Percentiles rank a stretch among this genome's conserved stretches.
These are phyloP conservation scores for Polypedilum pembai DNA, from an alignment of 1,140 invertebrate genomes.

Conservation along the genomic window DNA sequence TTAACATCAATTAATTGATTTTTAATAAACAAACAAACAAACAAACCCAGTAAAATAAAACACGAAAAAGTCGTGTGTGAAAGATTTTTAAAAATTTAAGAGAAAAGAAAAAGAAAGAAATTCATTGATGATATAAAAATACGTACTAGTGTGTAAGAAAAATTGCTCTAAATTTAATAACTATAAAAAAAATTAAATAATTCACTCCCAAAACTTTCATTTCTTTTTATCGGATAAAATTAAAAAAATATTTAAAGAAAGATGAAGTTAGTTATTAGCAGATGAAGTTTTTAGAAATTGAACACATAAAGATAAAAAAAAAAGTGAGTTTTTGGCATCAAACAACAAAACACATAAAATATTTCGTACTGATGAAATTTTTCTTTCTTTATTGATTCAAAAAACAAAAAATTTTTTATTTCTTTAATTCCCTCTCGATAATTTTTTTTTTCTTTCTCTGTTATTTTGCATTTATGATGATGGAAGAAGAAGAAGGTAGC, in stretches of 20 bases:
- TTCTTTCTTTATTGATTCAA: no score
- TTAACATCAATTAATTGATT: no score
- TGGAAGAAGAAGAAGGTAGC: no score
- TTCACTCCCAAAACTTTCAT: background rate
- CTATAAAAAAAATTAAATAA: conserved; percentile 1
- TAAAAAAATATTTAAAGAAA: background rate
- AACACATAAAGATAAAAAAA: background rate
- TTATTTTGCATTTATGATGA: no score
- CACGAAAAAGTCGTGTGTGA: no score
- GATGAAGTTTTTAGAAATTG: background rate
- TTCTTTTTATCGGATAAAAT: background rate
- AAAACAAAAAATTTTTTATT: background rate
- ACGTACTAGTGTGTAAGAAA: conserved; percentile 24
- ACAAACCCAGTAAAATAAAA: no score
- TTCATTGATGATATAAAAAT: conserved; percentile 28
- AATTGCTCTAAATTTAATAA: conserved; percentile 2
- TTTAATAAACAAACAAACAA: no score
- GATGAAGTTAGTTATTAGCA: conserved; percentile 7
- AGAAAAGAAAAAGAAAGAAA: background rate
- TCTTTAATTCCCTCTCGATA: no score
- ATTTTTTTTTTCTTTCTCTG: no score
- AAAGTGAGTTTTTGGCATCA: conserved; percentile 8
- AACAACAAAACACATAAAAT: background rate
- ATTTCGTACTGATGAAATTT: conserved; percentile 8
- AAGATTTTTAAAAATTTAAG: no score